phyloP scores from a whole-genome alignment of 2,113 vertebrate genomes.

The Coregonus clupeaformis region DNA sequence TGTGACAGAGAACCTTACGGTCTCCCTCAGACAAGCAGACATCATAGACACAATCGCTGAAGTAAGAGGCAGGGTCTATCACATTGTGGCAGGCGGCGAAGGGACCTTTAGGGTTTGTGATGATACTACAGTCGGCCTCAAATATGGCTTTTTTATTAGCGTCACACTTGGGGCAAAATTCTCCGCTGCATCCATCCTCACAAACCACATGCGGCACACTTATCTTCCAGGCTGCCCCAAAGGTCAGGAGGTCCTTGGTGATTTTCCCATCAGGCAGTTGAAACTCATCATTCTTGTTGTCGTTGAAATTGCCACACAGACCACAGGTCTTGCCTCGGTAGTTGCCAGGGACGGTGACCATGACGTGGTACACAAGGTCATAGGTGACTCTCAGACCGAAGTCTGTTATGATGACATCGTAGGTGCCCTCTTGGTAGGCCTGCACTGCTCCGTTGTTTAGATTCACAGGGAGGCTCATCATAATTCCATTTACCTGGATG shows the following conservation, averaged over 20 bases:
- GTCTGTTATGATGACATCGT: conserved; percentile 42
- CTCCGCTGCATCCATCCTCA: background rate
- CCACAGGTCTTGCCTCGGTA: conserved; percentile 59
- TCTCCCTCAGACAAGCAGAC: conserved; percentile 36
- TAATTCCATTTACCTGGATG: conserved; percentile 53
- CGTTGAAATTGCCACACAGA: background rate
- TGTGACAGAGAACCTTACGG: conserved; percentile 38
- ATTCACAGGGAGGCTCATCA: conserved; percentile 26
- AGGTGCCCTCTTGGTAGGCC: conserved; percentile 28
- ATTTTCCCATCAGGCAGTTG: conserved; percentile 39
- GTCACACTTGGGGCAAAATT: conserved; percentile 9
- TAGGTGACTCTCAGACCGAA: conserved; percentile 61
- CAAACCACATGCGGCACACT: background rate
- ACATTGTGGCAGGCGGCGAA: conserved; percentile 53
- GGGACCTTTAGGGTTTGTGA: conserved; percentile 45
- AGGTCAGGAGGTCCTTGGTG: conserved; percentile 22
- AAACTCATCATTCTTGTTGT: conserved; percentile 39
- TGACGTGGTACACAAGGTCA: conserved; percentile 53
- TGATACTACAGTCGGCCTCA: conserved; percentile 47
- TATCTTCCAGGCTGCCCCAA: conserved; percentile 59
- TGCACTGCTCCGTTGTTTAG: conserved; percentile 29
- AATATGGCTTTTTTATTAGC: conserved; percentile 36
- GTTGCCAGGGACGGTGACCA: conserved; percentile 52
- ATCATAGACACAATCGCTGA: conserved; percentile 62
- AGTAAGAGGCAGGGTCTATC: conserved; percentile 54